Base-by-base conservation (phyloP, 2,888 invertebrate species). In the Microchrysa polita region DNA sequence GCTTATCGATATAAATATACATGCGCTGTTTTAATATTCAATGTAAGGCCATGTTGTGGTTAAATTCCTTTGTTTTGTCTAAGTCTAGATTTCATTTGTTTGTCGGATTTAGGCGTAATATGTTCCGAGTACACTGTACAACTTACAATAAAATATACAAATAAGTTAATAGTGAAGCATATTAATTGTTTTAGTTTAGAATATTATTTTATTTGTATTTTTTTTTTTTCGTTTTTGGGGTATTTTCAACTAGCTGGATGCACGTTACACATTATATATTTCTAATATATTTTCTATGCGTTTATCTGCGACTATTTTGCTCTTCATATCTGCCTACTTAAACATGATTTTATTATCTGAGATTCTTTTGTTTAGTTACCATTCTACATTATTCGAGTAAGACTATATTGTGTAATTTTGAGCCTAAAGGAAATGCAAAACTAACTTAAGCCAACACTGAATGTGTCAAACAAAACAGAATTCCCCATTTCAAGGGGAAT, bases 141-240 rank as follows among this genome's bases (percentile, higher is more conserved):
- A 59, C 72, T 72, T 74, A 59, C 27, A 34, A 5, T 5, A 60
- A 74, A 72, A 72, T 71, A 72, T 74, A 74, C 72, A 72, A 74
- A 74, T 74, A 74, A 74, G 74, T 74, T 74, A 74, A 74, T 74
- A 67, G 57, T 72, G 61, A 74, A 74, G 59, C 74, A 74, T 55
- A 74, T 42, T 20, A 40, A 27, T 52, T 65, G 42, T 59, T 23
- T 23, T 23, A 23, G 22, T 12, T 23, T 42, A 12, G 12, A 48
- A 48, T 48, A 10, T 44, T 20, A 48, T 20, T 65, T 18, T 67
- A 14, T 27, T 67, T 53, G n/a, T 40, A 67, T 55, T 12, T 10
- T 52, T 34, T 55, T 60, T 34, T 34, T 34, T 34, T 34, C 27
- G 27, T 34, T 34, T n/a, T n/a, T 34, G 27, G 27, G 27, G 27